Evolutionary conservation across 2,888 invertebrate genomes (phyloP), one percentile per base, ranked within the genome.

Genomic region (Athrips mouffetella): DNA sequence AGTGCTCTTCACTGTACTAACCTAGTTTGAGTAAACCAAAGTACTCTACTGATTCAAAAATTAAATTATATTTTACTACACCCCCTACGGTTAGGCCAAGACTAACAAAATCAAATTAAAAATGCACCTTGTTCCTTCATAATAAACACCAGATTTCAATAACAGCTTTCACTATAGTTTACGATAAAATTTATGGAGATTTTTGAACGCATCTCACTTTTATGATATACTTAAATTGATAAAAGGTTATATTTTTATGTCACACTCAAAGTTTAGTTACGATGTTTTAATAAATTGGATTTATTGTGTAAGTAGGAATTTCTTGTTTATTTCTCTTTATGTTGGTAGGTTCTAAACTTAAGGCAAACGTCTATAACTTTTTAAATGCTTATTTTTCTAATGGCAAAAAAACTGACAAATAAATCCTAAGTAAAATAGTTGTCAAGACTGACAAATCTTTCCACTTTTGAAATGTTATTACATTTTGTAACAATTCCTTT

Each of bases 211-310:
- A 21, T 37, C 37, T 37, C 37, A 21, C 37, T 37, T 37, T 37
- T 37, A 37, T 37, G 37, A 37, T 37, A 41, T 41, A 41, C 27
- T 27, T 41, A 41, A 41, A 41, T 41, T 27, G 27, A 41, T 27
- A 41, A 41, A 25, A 41, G 41, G 27, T 41, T 41, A 25, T 41
- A 41, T 7, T 41, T 41, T 27, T 41, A 41, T 27, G 41, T 41
- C 15, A 41, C n/a, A 27, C 6, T 41, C 10, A 41, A 41, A 41
- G n/a, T 37, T 21, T 11, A 21, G 21, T 21, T 21, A 37, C 21
- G 20, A 21, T 37, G 37, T 37, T 37, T 37, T 37, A 21, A 37
- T 37, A 37, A 37, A 37, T 37, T 37, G 37, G 18, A 21, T 37
- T 37, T 37, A 37, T 37, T 37, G 20, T 18, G 18, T 37, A 11